These are phyloP conservation scores for Campylorhamphus procurvoides DNA, from an alignment of 2,113 vertebrate genomes.

Conservation along the genomic window DNA sequence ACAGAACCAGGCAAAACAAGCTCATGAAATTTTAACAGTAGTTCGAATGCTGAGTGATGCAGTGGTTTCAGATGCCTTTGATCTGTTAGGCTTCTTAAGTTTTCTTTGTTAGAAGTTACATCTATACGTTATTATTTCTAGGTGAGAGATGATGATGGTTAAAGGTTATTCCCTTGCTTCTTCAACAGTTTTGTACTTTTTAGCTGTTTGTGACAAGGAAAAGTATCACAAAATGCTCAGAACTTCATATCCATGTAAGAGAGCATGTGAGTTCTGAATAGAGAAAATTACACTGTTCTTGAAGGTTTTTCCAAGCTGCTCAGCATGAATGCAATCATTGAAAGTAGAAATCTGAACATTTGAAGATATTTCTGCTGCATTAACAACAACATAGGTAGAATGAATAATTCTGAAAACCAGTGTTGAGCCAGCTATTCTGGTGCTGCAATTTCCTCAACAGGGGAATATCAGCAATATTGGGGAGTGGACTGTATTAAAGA, in stretches of 20 bases:
- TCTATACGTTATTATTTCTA: background rate
- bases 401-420: background rate
- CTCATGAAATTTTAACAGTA: background rate
- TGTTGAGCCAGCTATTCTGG: background rate
- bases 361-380: background rate
- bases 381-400: background rate
- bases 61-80: background rate
- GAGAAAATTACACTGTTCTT: background rate
- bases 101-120: background rate
- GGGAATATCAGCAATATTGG: background rate
- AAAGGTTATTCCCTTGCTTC: background rate
- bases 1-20: background rate
- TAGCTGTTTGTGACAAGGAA: background rate
- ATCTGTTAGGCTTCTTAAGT: background rate
- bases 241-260: accelerated
- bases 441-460: background rate
- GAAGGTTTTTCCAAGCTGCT: background rate
- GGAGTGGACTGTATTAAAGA: background rate
- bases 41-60: background rate
- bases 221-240: background rate
- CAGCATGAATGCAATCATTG: background rate
- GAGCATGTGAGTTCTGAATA: background rate
- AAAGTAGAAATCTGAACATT: background rate
- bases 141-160: background rate
- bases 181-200: background rate